phyloP scores from a whole-genome alignment of 1,140 invertebrate genomes.

The Dryas iulia region DNA sequence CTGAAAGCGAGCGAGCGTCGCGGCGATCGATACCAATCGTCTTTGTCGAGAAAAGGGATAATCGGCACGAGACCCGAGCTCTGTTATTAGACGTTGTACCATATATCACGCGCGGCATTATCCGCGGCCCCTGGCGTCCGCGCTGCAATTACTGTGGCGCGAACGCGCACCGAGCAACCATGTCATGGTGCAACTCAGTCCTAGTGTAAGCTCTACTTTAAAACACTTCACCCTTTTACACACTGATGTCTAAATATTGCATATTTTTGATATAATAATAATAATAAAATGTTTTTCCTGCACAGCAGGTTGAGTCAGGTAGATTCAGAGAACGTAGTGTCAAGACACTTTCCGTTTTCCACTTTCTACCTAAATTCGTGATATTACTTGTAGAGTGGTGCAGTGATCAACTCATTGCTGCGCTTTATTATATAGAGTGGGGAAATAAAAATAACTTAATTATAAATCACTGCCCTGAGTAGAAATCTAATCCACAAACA shows the following conservation, averaged over 20 bases:
- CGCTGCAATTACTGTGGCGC: constrained; percentile 61
- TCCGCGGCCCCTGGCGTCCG: constrained; percentile 61
- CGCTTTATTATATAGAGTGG: too few species aligned
- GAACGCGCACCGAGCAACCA: constrained; percentile 30
- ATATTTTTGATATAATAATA: neutral
- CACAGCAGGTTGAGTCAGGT: too few species aligned
- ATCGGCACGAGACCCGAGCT: constrained; percentile 57
- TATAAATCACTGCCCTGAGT: too few species aligned
- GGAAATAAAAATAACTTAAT: too few species aligned
- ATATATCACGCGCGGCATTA: constrained; percentile 75
- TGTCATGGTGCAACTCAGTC: constrained; percentile 39
- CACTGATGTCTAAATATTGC: neutral
- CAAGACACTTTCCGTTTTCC: too few species aligned
- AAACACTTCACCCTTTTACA: neutral
- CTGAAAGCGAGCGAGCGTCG: constrained; percentile 64
- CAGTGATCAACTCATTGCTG: too few species aligned
- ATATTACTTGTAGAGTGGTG: too few species aligned
- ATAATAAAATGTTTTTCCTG: too few species aligned
- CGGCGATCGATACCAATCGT: constrained; percentile 70
- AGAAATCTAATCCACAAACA: too few species aligned
- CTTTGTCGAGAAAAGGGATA: constrained; percentile 69
- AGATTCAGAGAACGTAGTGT: too few species aligned
- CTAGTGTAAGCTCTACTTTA: neutral
- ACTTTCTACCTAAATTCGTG: too few species aligned
- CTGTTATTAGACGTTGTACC: constrained; percentile 75